Conservation (phyloP, 2,888 invertebrate species). For the Diaphora mendica region DNA sequence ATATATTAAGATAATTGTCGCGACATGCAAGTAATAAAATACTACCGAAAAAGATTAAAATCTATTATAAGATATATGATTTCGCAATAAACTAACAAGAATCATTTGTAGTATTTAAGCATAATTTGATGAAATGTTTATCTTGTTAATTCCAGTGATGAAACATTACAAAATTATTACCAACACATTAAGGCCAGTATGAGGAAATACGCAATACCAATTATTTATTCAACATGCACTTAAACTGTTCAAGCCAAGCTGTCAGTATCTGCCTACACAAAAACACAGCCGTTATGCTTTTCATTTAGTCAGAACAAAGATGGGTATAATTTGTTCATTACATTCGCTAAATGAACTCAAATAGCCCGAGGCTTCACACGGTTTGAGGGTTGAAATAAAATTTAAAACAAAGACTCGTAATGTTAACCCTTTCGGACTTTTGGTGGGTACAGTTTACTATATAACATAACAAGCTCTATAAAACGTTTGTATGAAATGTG, state of each 20-base stretch:
- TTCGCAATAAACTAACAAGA: not conserved
- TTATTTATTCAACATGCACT: constrained; percentile 41
- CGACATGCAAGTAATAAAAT: no score
- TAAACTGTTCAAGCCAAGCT: constrained; percentile 36
- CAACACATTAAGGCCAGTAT: constrained; percentile 2
- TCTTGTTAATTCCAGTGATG: not conserved
- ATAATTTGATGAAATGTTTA: not conserved
- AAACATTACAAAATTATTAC: constrained; percentile 12
- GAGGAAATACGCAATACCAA: constrained; percentile 16
- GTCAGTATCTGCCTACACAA: constrained; percentile 46
- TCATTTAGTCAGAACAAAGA: constrained; percentile 66
- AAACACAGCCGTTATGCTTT: constrained; percentile 42
- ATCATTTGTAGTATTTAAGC: not conserved
- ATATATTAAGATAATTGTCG: no score
- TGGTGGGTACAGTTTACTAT: constrained; percentile 61
- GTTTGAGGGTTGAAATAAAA: constrained; percentile 71
- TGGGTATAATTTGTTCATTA: constrained; percentile 59
- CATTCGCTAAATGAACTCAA: constrained; percentile 64
- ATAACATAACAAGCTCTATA: constrained; percentile 62
- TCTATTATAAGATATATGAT: not conserved
- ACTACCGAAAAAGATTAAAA: not conserved
- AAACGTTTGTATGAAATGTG: constrained; percentile 53
- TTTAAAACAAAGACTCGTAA: constrained; percentile 76
- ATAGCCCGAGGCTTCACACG: constrained; percentile 60
- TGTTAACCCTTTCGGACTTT: constrained; percentile 73